phyloP scores from a whole-genome alignment of 1,140 invertebrate genomes.

The Anadara kagoshimensis region DNA sequence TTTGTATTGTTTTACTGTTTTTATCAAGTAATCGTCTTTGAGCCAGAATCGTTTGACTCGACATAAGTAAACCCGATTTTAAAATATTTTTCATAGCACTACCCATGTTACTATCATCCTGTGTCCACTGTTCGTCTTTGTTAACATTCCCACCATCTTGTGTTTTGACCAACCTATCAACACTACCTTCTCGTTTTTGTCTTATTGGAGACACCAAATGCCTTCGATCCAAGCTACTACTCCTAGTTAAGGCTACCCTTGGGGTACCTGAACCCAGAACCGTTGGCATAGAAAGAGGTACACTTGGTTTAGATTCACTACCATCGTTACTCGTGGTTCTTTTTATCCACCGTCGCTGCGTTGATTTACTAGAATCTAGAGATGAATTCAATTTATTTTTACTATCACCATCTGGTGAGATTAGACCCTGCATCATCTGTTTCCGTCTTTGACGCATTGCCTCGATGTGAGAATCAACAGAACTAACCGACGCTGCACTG shows the following conservation, averaged over 20 bases:
- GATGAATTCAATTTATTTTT: background rate
- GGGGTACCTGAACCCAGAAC: background rate
- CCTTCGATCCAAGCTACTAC: too few relatives aligned
- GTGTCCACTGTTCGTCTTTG: too few relatives aligned
- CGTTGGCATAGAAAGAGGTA: background rate
- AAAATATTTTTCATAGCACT: too few relatives aligned
- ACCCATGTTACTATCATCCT: too few relatives aligned
- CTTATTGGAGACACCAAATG: too few relatives aligned
- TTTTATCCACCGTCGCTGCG: background rate
- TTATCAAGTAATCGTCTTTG: too few relatives aligned
- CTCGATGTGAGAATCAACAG: constrained; percentile 13
- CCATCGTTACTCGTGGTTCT: background rate
- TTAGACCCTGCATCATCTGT: constrained; percentile 3
- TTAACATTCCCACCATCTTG: too few relatives aligned
- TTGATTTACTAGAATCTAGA: background rate
- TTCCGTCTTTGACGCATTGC: constrained; percentile 9
- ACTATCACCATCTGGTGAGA: background rate
- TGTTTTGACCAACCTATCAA: too few relatives aligned
- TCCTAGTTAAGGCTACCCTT: background rate
- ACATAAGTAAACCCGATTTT: too few relatives aligned
- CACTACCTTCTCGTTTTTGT: too few relatives aligned
- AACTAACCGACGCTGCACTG: background rate
- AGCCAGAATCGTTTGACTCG: too few relatives aligned
- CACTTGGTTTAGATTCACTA: background rate
- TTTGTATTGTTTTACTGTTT: too few relatives aligned